A percentile compares a stretch with the other conserved stretches of the same genome.
These are phyloP conservation scores for Anarrhichthys ocellatus DNA, from an alignment of 2,113 vertebrate genomes.

Conservation along the genomic window DNA sequence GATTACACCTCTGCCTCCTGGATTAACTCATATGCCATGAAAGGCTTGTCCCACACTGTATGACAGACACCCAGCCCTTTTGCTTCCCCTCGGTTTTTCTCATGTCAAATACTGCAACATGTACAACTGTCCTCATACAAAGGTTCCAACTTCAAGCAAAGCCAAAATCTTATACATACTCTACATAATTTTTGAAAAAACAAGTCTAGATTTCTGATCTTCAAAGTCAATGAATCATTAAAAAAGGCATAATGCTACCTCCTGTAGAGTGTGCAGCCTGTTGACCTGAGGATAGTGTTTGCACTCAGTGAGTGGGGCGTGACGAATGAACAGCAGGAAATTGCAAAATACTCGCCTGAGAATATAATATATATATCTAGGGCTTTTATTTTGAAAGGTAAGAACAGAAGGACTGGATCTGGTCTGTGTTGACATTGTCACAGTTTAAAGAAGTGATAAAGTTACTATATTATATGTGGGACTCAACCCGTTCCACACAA, in stretches of 20 bases:
- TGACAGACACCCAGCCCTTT: constrained; percentile 44
- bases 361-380: too few species aligned
- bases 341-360: too few species aligned
- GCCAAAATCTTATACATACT: background rate
- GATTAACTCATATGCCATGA: constrained; percentile 55
- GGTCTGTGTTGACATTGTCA: too few species aligned
- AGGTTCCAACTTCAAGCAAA: background rate
- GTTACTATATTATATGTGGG: too few species aligned
- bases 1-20: constrained; percentile 66
- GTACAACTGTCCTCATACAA: background rate
- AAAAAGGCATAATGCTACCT: background rate
- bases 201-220: background rate
- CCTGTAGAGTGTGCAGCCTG: background rate
- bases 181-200: too few species aligned
- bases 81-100: constrained; percentile 14
- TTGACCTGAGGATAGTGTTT: background rate
- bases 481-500: too few species aligned
- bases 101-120: constrained; percentile 6
- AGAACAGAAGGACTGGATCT: too few species aligned
- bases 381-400: too few species aligned
- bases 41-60: constrained; percentile 43
- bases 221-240: background rate
- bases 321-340: too few species aligned
- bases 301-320: background rate
- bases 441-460: too few species aligned